Percentiles rank a stretch among this genome's conserved stretches.
phyloP scores from a whole-genome alignment of 2,797 vertebrate genomes.

The Steatocranus sp. region DNA sequence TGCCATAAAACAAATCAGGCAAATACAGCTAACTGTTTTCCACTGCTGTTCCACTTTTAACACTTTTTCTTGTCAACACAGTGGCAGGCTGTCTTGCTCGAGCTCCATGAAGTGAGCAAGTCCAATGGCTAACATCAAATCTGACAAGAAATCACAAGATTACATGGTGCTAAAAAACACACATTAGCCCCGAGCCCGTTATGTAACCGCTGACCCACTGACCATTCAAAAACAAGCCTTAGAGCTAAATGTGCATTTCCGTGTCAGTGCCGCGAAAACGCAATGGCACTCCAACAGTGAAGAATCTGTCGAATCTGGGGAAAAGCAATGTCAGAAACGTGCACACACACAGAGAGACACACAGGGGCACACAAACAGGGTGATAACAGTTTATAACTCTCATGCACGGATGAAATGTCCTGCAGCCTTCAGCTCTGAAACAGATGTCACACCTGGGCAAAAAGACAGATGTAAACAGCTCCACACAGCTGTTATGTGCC shows the following conservation, averaged over 20 bases:
- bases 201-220: constrained; percentile 17
- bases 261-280: background rate
- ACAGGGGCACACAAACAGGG: background rate
- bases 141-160: constrained; percentile 8
- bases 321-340: background rate
- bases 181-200: background rate
- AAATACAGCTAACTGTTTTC: background rate
- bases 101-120: background rate
- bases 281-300: background rate
- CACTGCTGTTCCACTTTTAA: background rate
- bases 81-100: background rate
- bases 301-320: background rate
- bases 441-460: background rate
- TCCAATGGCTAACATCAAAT: background rate
- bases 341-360: background rate
- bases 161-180: background rate
- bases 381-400: background rate
- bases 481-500: background rate
- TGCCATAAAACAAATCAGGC: background rate
- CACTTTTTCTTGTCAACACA: background rate
- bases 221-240: constrained; percentile 5
- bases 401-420: background rate
- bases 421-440: background rate
- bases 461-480: background rate
- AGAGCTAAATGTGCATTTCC: background rate